Evolutionary conservation across 2,888 invertebrate genomes (phyloP), one percentile per base, ranked within the genome.

Genomic region (Clostera curtula): DNA sequence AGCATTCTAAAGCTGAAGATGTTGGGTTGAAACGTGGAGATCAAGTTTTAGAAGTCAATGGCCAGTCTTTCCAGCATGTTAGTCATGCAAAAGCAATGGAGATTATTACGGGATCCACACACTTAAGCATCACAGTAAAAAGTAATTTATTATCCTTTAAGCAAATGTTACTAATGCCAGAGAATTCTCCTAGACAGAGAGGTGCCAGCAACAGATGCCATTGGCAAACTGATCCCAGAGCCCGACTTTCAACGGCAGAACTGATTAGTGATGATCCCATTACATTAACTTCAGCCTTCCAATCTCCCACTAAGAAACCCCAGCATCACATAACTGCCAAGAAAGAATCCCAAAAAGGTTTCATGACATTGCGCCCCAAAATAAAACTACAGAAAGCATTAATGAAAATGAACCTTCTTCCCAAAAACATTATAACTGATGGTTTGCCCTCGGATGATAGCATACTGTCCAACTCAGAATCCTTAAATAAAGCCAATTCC

Each of bases 11-110:
- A 76, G 96, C 98, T 4, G 96, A 97, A 72, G 96, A 97, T 68
- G 94, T 96, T 12, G 98, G 98, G 1, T 82, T 99, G 25, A 97
- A 98, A 72, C 88, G 97, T 27, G 98, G 98, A 19, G 98, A 99
- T 85, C 98, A 99, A 86, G 95, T 99, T 38, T 85, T 98, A 46
- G 97, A 98, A 84, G 97, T 99, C 1, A 99, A 99, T 73, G 97
- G 97, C 13, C 96, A 97, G 67, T 96, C 94, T 57, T 97, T 98
- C 70, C 93, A 95, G 59, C 95, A 96, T 75, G 95, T 98, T 24
- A 93, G 92, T 50, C 93, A 95, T 68, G 90, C 92, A 23, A 90
- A 93, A 60, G 98, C 98, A 5, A 86, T 97, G 72, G 98, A 98
- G 77, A 91, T 98, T 39, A 88, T 99, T 8, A 89, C 93, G 43